Conservation (phyloP, 2,113 vertebrate species). For the Pterocles gutturalis region DNA sequence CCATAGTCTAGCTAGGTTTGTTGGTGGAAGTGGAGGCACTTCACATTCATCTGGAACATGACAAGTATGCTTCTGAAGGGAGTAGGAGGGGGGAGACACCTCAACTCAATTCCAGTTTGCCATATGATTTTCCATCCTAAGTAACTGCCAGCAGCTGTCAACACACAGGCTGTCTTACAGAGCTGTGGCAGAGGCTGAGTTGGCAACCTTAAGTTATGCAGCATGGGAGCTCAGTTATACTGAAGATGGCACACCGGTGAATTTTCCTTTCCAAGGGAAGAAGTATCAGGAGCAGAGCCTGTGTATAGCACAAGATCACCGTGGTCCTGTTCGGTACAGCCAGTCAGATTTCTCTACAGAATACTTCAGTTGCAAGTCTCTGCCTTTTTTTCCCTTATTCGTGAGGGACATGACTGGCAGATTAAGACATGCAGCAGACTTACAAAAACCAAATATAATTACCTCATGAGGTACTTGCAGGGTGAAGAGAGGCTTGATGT, state of each 20-base stretch:
- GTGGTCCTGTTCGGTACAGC: not conserved
- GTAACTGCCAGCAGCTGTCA: not conserved
- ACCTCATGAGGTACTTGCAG: not conserved
- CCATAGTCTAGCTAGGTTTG: fast-evolving
- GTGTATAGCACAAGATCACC: not conserved
- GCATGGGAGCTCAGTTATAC: fast-evolving
- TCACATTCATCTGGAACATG: not conserved
- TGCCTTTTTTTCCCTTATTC: not conserved
- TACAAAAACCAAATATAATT: not conserved
- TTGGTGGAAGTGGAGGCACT: not conserved
- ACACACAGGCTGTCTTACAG: not conserved
- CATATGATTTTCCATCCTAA: not conserved
- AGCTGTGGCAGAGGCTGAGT: not conserved
- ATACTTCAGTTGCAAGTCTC: not conserved
- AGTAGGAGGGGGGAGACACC: not conserved
- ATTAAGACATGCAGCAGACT: not conserved
- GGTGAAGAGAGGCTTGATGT: fast-evolving
- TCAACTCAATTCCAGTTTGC: not conserved
- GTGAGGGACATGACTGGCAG: not conserved
- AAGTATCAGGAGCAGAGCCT: not conserved
- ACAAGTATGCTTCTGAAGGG: not conserved
- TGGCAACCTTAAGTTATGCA: not conserved
- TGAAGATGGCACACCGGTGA: not conserved
- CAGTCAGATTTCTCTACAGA: not conserved
- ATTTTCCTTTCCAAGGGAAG: not conserved